Evolutionary conservation across 2,113 vertebrate genomes (phyloP).

Genomic region (Toxotes chatareus): DNA sequence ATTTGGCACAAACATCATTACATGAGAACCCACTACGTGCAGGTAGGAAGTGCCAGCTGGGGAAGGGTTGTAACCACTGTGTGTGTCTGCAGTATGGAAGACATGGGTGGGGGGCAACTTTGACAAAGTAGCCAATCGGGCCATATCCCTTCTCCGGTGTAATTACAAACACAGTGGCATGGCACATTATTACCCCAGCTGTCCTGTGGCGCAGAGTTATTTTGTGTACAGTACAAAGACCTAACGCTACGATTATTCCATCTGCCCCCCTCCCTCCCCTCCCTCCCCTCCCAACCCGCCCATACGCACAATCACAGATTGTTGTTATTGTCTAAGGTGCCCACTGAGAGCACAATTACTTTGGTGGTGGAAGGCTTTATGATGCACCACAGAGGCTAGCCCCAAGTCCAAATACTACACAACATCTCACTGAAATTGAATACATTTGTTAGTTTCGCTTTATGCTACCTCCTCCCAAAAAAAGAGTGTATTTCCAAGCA

Average conservation of each 20-base stretch:
- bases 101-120: background rate
- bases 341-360: constrained; percentile 69
- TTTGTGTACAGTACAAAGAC: constrained; percentile 72
- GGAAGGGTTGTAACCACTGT: constrained; percentile 13
- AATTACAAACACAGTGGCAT: constrained; percentile 73
- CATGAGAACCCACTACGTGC: constrained; percentile 19
- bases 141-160: constrained; percentile 53
- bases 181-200: constrained; percentile 69
- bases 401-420: constrained; percentile 55
- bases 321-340: constrained; percentile 66
- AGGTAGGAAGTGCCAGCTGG: constrained; percentile 21
- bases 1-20: constrained; percentile 38
- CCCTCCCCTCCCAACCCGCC: background rate
- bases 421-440: constrained; percentile 58
- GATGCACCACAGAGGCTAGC: constrained; percentile 45
- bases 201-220: constrained; percentile 69
- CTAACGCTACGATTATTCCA: constrained; percentile 57
- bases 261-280: constrained; percentile 1
- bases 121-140: constrained; percentile 68
- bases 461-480: constrained; percentile 7
- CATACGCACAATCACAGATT: constrained; percentile 53
- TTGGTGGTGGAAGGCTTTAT: constrained; percentile 44
- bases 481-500: constrained; percentile 14
- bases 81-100: constrained; percentile 15
- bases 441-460: constrained; percentile 59